phyloP scores from a whole-genome alignment of 2,888 invertebrate genomes.

The Drosophila diplacantha region DNA sequence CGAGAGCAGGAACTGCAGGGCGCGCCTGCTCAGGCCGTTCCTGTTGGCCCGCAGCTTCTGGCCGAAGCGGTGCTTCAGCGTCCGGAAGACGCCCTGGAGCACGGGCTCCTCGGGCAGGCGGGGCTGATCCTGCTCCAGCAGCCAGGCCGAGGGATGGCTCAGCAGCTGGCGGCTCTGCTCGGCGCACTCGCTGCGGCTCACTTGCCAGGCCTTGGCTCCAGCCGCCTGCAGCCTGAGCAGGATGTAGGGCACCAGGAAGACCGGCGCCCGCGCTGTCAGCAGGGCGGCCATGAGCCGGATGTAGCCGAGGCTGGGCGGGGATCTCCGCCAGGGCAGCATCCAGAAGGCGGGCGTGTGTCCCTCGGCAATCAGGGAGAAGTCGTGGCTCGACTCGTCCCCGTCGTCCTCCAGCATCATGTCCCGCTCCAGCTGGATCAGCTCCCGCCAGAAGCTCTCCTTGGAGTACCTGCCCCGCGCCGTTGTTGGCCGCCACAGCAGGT shows the following conservation, averaged over 20 bases:
- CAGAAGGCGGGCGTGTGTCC: conserved; percentile 21
- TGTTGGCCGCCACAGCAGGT: conserved; percentile 1
- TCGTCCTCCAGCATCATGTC: background rate
- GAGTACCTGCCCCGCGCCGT: fast-evolving
- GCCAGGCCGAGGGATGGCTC: conserved; percentile 52
- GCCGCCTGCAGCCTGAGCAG: conserved; percentile 30
- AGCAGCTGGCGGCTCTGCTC: conserved; percentile 44
- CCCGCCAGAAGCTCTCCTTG: background rate
- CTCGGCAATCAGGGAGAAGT: background rate
- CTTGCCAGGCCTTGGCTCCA: background rate
- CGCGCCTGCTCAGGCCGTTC: conserved; percentile 29
- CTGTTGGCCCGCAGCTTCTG: conserved; percentile 39
- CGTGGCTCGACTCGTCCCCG: fast-evolving
- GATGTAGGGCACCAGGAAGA: conserved; percentile 33
- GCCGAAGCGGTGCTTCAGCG: conserved; percentile 42
- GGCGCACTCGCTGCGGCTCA: conserved; percentile 42
- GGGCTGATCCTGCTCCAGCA: conserved; percentile 36
- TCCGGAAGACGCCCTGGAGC: conserved; percentile 43
- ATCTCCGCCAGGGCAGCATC: conserved; percentile 45
- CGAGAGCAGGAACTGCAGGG: conserved; percentile 25
- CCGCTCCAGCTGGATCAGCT: background rate
- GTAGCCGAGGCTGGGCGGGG: background rate
- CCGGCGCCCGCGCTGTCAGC: background rate
- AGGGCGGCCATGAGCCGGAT: background rate
- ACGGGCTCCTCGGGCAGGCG: conserved; percentile 4